These are phyloP conservation scores for Malacoraja senta DNA, from an alignment of 2,797 vertebrate species.

Conservation along the genomic window DNA sequence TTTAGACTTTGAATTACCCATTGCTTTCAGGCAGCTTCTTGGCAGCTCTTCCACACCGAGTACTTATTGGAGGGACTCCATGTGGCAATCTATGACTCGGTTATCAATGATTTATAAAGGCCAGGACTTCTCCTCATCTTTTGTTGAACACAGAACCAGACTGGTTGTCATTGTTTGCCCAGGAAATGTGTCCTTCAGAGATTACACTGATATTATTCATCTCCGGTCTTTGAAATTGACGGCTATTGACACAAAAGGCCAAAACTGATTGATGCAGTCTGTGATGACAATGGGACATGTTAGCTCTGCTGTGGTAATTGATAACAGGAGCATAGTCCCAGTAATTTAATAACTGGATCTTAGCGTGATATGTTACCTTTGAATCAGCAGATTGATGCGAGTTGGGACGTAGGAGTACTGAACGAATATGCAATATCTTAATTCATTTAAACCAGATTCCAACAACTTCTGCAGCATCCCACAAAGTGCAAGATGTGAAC, in stretches of 20 bases:
- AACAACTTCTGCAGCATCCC: neutral
- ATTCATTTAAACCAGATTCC: neutral
- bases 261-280: conserved; percentile 6
- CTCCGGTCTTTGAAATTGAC: conserved; percentile 21
- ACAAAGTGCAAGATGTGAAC: neutral
- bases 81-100: neutral
- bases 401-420: neutral
- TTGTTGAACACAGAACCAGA: neutral
- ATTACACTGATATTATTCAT: neutral
- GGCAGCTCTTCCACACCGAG: neutral
- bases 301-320: conserved; percentile 2
- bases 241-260: neutral
- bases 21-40: neutral
- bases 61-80: neutral
- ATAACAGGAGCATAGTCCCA: neutral
- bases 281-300: conserved; percentile 3
- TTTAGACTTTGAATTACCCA: neutral
- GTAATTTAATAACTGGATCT: conserved; percentile 9
- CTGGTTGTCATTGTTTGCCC: neutral
- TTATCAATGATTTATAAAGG: conserved; percentile 7
- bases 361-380: neutral
- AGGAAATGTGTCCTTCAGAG: neutral
- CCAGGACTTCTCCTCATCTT: neutral
- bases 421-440: neutral
- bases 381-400: neutral